Evolutionary conservation across 2,888 invertebrate species (phyloP).

Genomic region (Lasioglossum villosulum): DNA sequence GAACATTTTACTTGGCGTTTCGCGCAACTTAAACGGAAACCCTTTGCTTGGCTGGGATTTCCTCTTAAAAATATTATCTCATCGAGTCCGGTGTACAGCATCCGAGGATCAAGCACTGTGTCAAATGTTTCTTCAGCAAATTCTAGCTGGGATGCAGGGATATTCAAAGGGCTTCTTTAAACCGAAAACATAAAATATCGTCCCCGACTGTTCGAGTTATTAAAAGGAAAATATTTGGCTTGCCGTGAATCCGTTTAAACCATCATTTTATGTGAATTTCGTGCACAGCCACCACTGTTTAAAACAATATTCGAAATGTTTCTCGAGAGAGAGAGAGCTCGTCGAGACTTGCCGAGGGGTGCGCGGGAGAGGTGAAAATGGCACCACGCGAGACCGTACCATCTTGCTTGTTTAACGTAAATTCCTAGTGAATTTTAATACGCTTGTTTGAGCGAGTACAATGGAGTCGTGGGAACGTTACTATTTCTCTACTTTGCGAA

Average conservation of each 20-base stretch:
- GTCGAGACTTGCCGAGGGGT: not conserved
- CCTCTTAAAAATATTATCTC: not conserved
- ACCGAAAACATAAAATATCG: not conserved
- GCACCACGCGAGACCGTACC: slow-evolving; percentile 8
- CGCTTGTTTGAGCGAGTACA: slow-evolving; percentile 4
- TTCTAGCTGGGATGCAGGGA: not conserved
- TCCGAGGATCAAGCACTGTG: not conserved
- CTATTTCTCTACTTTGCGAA: slow-evolving; percentile 29
- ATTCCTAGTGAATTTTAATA: slow-evolving; percentile 32
- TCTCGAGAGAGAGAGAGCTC: not conserved
- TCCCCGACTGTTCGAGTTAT: not conserved
- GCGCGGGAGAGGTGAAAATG: slow-evolving; percentile 17
- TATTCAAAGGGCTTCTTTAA: not conserved
- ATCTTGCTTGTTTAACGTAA: slow-evolving; percentile 20
- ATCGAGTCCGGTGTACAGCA: not conserved
- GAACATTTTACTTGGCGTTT: not conserved
- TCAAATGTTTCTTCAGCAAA: not conserved
- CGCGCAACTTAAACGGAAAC: not conserved
- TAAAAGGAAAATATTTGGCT: not conserved
- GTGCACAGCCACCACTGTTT: not conserved
- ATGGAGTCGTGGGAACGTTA: slow-evolving; percentile 25
- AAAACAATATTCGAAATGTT: not conserved
- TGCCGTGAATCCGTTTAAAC: not conserved
- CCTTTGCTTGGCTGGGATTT: not conserved
- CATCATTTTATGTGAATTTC: not conserved